Percentiles rank a stretch among this genome's conserved stretches.
Conservation (phyloP, 2,888 invertebrate species). For the Drosophila ochracea region DNA sequence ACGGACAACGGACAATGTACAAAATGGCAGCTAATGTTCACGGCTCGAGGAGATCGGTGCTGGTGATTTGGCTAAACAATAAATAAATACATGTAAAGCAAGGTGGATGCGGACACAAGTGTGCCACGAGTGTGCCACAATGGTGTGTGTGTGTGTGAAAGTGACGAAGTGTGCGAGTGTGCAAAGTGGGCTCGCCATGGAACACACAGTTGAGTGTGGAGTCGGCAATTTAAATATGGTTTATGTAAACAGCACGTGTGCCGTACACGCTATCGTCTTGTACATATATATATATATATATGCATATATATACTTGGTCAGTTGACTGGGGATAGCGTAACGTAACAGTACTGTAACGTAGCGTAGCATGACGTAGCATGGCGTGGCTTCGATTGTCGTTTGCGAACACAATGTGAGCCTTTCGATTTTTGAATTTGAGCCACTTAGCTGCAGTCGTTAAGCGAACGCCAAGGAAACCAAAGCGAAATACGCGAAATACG, state of each 20-base stretch:
- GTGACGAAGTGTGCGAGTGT: slow-evolving; percentile 7
- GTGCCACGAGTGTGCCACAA: slow-evolving; percentile 1
- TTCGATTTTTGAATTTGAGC: slow-evolving; percentile 58
- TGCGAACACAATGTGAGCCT: slow-evolving; percentile 37
- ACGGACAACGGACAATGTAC: slow-evolving; percentile 12
- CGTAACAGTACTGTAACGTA: slow-evolving; percentile 45
- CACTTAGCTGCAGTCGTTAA: slow-evolving; percentile 69
- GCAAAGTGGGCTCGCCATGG: slow-evolving; percentile 7
- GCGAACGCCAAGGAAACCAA: slow-evolving; percentile 74
- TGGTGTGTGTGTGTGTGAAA: slow-evolving; percentile 3
- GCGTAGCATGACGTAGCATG: slow-evolving; percentile 31
- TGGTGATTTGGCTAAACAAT: slow-evolving; percentile 73
- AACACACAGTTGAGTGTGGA: slow-evolving; percentile 40
- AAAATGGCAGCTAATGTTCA: slow-evolving; percentile 69
- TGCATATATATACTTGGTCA: slow-evolving; percentile 44
- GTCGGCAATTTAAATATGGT: slow-evolving; percentile 75
- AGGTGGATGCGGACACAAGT: neutral
- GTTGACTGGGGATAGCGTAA: slow-evolving; percentile 64
- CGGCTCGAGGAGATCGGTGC: slow-evolving; percentile 67
- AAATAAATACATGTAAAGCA: slow-evolving; percentile 64
- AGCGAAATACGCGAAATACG: slow-evolving; percentile 36
- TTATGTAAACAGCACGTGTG: slow-evolving; percentile 60
- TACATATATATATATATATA: neutral
- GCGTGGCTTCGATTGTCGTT: slow-evolving; percentile 29
- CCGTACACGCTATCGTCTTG: slow-evolving; percentile 26